Evolutionary conservation across 2,797 vertebrate genomes (phyloP), one percentile per base, ranked within the genome.

Genomic region (Sebastes itinus): DNA sequence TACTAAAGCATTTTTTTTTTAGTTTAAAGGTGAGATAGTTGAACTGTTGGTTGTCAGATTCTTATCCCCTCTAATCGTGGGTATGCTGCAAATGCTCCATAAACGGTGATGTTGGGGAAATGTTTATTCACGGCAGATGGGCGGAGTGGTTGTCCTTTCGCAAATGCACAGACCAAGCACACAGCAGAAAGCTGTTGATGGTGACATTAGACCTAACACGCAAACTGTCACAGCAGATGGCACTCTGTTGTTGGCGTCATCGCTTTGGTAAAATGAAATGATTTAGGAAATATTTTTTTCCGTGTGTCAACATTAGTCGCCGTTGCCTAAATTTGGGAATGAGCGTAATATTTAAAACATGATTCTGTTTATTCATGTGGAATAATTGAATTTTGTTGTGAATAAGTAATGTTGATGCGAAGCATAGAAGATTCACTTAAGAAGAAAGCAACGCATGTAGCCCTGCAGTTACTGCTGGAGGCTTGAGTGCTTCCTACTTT

Each of bases 221-320:
- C 86, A 91, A 86, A 89, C 83, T 88, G 88, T 75, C 84, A 35
- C 2, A 84, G 83, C 92, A 95, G 93, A 94, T 93, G 91, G 87
- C 7, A 25, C 73, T 81, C 84, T 87, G 84, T 81, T 75, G 81
- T 72, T 78, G 85, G 77, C 11, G 18, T 81, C 78, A 86, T 81
- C 63, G 84, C 67, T 78, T 72, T 82, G 65, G 62, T 84, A 25
- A 80, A 83, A 78, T 77, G 25, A 72, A 72, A 83, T 38, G 63
- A 62, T 75, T 78, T 64, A 67, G 61, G 61, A 71, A 82, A 79
- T 74, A 1, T 82, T 79, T 84, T 72, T 81, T n/a, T 67, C 0
- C 4, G 30, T 25, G 38, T 78, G 76, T 92, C 70, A 81, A 80
- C 70, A 78, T 80, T 49, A 77, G 46, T 82, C 20, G n/a, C 18